Evolutionary conservation across 2,113 vertebrate genomes (phyloP), one percentile per base, ranked within the genome.

Genomic region (Corythornis cristatus): DNA sequence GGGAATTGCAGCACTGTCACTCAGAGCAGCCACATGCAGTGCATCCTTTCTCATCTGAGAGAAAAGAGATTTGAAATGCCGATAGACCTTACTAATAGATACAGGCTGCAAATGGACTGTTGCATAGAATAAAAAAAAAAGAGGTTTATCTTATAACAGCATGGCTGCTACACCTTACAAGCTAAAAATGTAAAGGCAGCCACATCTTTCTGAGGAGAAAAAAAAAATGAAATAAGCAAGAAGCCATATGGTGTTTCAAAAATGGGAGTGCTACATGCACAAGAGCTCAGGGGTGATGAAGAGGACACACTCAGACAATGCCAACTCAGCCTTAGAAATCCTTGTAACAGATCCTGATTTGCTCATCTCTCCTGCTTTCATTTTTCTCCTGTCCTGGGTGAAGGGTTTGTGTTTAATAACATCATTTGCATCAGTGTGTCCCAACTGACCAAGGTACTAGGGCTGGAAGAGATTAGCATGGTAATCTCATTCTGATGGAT

Each of bases 401-500:
- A 96, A 97, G 89, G 96, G 96, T 97, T 97, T 96, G 95, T 96
- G 97, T 97, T 97, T 98, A 98, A 98, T 98, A 97, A 97, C 96
- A 96, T 96, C 94, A 98, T 98, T 98, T 98, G 97, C 98, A 98
- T 98, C 97, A 98, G 96, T 84, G 95, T 97, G 97, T 98, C 98
- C 98, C 98, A 97, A 97, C 98, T 99, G 99, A 99, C 98, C 98
- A 98, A 97, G 97, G 97, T 98, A 98, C 95, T 93, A 98, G 97
- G 96, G 98, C 97, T 97, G 95, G 93, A 96, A 95, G 95, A 98
- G 98, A 99, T 99, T 99, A 99, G 98, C 99, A 99, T 99, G 99
- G 98, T 99, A 99, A 99, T 99, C 98, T 99, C 98, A 99, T 99
- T 99, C 98, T 98, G 96, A 98, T 98, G 98, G 98, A 99, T 99